Conservation (phyloP, 2,888 invertebrate species). For the Phyto melanocephala region DNA sequence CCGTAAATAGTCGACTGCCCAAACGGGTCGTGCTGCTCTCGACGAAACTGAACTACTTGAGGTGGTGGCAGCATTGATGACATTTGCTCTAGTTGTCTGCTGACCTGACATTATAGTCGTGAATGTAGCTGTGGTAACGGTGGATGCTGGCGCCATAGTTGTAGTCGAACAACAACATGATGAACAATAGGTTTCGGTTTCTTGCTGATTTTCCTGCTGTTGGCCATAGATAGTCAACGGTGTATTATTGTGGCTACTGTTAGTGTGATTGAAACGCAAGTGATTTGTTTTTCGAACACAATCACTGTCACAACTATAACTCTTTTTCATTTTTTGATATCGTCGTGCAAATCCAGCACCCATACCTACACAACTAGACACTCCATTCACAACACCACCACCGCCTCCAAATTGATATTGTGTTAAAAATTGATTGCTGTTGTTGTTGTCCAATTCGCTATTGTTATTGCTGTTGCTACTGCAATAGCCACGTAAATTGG, state of each 20-base stretch:
- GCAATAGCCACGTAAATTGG: conserved; percentile 76
- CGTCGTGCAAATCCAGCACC: conserved; percentile 25
- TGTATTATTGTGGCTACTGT: conserved; percentile 13
- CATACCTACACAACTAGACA: not conserved
- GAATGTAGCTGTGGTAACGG: conserved; percentile 70
- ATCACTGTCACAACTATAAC: conserved; percentile 77
- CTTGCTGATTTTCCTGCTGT: not conserved
- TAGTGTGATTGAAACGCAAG: conserved; percentile 42
- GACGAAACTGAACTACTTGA: conserved; percentile 71
- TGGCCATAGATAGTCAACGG: conserved; percentile 41
- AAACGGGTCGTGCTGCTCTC: conserved; percentile 79
- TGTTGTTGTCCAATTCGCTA: conserved; percentile 33
- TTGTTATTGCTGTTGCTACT: conserved; percentile 48
- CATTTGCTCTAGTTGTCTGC: conserved; percentile 65
- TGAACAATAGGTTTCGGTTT: conserved; percentile 66
- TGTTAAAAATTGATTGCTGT: conserved; percentile 32
- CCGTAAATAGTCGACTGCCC: conserved; percentile 84
- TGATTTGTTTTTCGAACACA: conserved; percentile 67
- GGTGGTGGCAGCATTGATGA: conserved; percentile 61
- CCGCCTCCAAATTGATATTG: conserved; percentile 20
- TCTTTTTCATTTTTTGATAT: conserved; percentile 74
- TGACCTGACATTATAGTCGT: conserved; percentile 75
- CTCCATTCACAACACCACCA: conserved; percentile 5
- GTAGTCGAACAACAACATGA: conserved; percentile 67
- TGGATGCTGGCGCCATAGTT: conserved; percentile 68